Evolutionary conservation across 2,888 invertebrate genomes (phyloP).

Genomic region (Cantharis lateralis): DNA sequence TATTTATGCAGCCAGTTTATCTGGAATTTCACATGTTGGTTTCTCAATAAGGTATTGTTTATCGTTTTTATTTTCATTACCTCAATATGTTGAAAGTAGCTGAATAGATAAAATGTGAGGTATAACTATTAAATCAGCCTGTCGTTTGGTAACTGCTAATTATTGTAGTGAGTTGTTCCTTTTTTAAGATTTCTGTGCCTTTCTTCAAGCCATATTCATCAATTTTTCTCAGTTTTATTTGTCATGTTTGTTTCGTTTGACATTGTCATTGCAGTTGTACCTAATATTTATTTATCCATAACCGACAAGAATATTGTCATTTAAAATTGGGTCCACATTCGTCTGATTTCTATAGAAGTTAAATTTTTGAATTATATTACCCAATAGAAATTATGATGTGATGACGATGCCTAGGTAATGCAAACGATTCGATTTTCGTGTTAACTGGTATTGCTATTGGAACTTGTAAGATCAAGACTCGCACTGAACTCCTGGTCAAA

Average conservation of each 20-base stretch:
- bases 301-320: too few species aligned
- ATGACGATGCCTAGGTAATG: not conserved
- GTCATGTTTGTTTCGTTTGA: not conserved
- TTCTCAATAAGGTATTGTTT: conserved; percentile 42
- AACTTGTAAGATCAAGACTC: too few species aligned
- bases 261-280: not conserved
- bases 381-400: not conserved
- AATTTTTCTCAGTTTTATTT: not conserved
- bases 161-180: not conserved
- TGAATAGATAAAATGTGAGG: not conserved
- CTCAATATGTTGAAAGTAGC: not conserved
- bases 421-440: not conserved
- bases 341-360: not conserved
- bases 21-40: conserved; percentile 62
- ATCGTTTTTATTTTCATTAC: conserved; percentile 23
- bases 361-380: not conserved
- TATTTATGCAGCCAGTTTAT: conserved; percentile 63
- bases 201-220: not conserved
- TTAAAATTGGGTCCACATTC: not conserved
- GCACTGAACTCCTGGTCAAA: too few species aligned
- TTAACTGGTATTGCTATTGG: too few species aligned
- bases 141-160: not conserved
- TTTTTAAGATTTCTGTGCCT: not conserved
- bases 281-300: not conserved
- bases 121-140: not conserved